Conservation (phyloP, 2,113 vertebrate genomes). For the Paramisgurnus dabryanus region DNA sequence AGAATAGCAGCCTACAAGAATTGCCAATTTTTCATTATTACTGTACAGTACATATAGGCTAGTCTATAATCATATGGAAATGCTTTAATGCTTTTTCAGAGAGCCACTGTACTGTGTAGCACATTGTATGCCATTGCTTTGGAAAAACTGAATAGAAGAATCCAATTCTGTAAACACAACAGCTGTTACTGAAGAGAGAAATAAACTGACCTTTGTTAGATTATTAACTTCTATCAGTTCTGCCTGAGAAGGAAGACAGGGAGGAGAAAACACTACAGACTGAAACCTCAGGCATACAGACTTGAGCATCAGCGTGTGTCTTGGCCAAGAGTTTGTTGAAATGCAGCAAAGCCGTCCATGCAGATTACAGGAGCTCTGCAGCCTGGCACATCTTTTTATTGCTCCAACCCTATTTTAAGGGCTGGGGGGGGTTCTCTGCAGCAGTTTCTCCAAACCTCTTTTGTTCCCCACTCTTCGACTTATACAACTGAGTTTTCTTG, state of each 20-base stretch:
- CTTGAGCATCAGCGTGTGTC: neutral
- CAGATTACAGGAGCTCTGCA: constrained; percentile 37
- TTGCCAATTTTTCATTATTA: neutral
- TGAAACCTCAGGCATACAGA: constrained; percentile 23
- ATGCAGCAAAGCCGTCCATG: constrained; percentile 35
- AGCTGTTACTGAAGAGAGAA: neutral
- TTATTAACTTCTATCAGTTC: neutral
- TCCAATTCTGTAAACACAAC: neutral
- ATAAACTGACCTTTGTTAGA: constrained; percentile 6
- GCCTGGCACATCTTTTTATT: constrained; percentile 32
- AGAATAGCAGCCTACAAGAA: neutral
- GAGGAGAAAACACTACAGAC: constrained; percentile 4
- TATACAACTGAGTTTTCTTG: constrained; percentile 24
- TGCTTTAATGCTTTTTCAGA: neutral
- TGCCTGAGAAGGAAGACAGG: constrained; percentile 1
- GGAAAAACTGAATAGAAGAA: neutral
- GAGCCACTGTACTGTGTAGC: neutral
- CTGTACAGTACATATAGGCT: constrained; percentile 30
- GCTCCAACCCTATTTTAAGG: constrained; percentile 14
- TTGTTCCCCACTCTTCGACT: constrained; percentile 6
- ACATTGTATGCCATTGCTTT: neutral
- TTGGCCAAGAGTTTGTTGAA: constrained; percentile 41
- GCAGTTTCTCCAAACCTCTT: constrained; percentile 30
- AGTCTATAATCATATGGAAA: constrained; percentile 1
- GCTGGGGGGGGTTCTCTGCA: constrained; percentile 17